Conservation (phyloP, 2,888 invertebrate genomes). For the Sesia apiformis region DNA sequence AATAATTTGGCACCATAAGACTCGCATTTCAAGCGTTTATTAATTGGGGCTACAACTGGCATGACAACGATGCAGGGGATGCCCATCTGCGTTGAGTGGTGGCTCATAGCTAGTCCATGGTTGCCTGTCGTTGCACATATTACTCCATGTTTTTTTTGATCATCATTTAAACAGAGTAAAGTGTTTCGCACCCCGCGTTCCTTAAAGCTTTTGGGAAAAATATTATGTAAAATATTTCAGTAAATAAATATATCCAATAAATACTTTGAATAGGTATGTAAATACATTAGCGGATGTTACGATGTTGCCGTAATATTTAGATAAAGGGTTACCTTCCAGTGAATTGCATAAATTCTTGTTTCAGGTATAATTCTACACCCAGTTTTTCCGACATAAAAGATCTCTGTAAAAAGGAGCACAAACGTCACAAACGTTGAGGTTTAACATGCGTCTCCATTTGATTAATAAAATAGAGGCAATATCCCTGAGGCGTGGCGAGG, state of each 20-base stretch:
- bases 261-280: background rate
- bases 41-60: conserved; percentile 90
- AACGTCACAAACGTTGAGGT: too few species aligned
- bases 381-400: conserved; percentile 83
- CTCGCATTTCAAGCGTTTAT: conserved; percentile 90
- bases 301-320: background rate
- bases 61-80: conserved; percentile 89
- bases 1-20: conserved; percentile 87
- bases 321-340: conserved; percentile 84
- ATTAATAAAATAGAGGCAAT: too few species aligned
- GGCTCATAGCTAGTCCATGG: conserved; percentile 86
- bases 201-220: conserved; percentile 80
- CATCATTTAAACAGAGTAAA: conserved; percentile 80
- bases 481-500: too few species aligned
- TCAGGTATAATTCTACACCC: conserved; percentile 90
- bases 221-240: background rate
- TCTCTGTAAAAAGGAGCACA: conserved; percentile 65
- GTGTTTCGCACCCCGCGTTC: conserved; percentile 93
- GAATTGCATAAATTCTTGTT: conserved; percentile 92
- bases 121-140: conserved; percentile 94
- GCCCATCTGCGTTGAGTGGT: conserved; percentile 81
- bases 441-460: too few species aligned
- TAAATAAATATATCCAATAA: background rate
- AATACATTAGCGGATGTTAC: too few species aligned
- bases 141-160: conserved; percentile 85